Percentiles rank a stretch among this genome's conserved stretches.
These are phyloP conservation scores for Mionectes olivaceus DNA, from an alignment of 2,797 vertebrate species.

Conservation along the genomic window DNA sequence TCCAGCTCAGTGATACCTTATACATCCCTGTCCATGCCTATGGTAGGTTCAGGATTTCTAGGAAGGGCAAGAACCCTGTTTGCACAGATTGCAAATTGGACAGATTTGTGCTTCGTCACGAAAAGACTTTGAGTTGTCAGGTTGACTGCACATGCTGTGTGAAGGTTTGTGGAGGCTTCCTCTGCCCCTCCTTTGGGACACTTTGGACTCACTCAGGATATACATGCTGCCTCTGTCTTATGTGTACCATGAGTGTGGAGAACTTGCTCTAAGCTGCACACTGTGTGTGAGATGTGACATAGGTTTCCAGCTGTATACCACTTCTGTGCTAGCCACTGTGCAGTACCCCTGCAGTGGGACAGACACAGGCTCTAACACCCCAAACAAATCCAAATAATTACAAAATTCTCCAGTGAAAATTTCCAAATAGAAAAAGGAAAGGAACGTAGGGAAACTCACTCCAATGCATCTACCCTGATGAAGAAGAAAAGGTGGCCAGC, in stretches of 20 bases:
- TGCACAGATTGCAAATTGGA: background rate
- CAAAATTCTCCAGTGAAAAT: background rate
- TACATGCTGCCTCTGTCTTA: background rate
- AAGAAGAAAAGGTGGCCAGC: background rate
- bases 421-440: background rate
- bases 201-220: background rate
- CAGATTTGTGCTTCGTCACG: accelerated
- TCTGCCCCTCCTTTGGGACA: background rate
- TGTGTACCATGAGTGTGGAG: background rate
- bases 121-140: background rate
- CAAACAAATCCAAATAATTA: background rate
- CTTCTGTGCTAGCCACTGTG: background rate
- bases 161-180: background rate
- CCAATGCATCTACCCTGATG: background rate
- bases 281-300: background rate
- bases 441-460: accelerated
- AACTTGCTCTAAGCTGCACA: accelerated
- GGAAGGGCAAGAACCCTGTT: background rate
- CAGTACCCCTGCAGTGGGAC: background rate
- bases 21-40: background rate
- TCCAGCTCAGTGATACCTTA: background rate
- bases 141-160: background rate
- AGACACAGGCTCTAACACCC: accelerated
- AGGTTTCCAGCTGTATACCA: accelerated
- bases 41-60: background rate